These are phyloP conservation scores for Drosophila peninsularis DNA, from an alignment of 2,888 invertebrate species.

Conservation along the genomic window DNA sequence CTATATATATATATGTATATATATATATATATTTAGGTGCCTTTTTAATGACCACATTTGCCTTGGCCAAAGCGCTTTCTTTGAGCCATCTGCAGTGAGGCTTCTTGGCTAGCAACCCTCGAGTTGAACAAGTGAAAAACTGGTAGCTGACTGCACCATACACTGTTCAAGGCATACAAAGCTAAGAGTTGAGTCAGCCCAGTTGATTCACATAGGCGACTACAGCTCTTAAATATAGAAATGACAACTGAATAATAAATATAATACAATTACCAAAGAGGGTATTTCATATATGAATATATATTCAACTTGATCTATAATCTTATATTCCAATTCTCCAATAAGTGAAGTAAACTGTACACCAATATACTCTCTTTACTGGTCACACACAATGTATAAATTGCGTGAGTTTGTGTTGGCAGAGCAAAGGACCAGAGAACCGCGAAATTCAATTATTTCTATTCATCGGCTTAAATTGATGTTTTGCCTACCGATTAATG, in stretches of 20 bases:
- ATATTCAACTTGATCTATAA: no score
- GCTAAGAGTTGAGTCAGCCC: background rate
- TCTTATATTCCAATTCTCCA: no score
- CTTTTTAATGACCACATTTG: constrained; percentile 49
- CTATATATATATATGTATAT: constrained; percentile 2
- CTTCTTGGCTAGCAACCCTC: constrained; percentile 10
- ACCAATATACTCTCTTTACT: background rate
- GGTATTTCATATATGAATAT: no score
- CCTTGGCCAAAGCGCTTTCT: constrained; percentile 39
- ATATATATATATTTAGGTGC: constrained; percentile 16
- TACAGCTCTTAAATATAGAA: no score
- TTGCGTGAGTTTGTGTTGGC: background rate
- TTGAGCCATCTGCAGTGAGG: constrained; percentile 9
- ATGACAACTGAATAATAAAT: no score
- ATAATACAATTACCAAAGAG: no score
- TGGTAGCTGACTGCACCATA: background rate
- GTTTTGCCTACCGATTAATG: constrained; percentile 1
- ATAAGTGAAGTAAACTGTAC: no score
- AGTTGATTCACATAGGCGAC: no score
- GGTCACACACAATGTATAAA: background rate
- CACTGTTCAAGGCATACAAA: background rate
- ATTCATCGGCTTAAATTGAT: constrained; percentile 4
- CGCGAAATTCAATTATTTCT: constrained; percentile 5
- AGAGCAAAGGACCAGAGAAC: background rate
- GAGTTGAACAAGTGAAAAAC: background rate